Evolutionary conservation across 1,140 invertebrate species (phyloP).

Genomic region (Hycleus phaleratus): DNA sequence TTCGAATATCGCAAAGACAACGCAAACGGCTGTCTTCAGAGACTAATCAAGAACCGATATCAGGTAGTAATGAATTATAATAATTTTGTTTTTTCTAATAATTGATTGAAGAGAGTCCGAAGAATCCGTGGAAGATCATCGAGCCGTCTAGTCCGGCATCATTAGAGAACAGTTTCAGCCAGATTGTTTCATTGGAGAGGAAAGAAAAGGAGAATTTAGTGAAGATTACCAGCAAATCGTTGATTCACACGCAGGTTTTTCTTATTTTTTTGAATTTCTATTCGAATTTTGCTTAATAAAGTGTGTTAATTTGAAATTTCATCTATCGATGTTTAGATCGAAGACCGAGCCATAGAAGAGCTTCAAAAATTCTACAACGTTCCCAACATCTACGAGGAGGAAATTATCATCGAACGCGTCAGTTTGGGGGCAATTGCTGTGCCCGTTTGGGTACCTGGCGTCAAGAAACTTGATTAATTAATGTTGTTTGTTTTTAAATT

Average conservation of each 20-base stretch:
- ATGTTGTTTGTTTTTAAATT: conserved; percentile 17
- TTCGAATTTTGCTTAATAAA: no score
- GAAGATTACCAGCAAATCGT: conserved; percentile 53
- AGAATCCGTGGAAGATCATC: conserved; percentile 39
- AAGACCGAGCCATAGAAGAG: conserved; percentile 67
- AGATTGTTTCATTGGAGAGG: conserved; percentile 53
- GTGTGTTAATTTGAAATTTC: no score
- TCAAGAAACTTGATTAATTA: conserved; percentile 9
- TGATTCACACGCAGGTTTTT: conserved; percentile 53
- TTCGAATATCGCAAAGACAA: conserved; percentile 55
- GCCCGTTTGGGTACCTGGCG: conserved; percentile 51
- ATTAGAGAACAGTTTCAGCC: conserved; percentile 41
- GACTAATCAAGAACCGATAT: conserved; percentile 3
- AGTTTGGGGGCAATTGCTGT: conserved; percentile 40
- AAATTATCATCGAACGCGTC: conserved; percentile 54
- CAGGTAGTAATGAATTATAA: not conserved
- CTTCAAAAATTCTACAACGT: conserved; percentile 57
- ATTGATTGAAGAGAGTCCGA: conserved; percentile 31
- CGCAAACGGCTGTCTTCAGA: conserved; percentile 43
- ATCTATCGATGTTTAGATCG: conserved; percentile 44
- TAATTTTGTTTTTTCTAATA: not conserved
- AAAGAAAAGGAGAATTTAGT: conserved; percentile 52
- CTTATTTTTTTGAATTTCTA: no score
- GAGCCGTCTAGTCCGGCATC: conserved; percentile 17
- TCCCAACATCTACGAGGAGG: conserved; percentile 51